A percentile compares a stretch with the other conserved stretches of the same genome.
These are phyloP conservation scores for Metalampra italica DNA, from an alignment of 2,888 invertebrate species.

Conservation along the genomic window DNA sequence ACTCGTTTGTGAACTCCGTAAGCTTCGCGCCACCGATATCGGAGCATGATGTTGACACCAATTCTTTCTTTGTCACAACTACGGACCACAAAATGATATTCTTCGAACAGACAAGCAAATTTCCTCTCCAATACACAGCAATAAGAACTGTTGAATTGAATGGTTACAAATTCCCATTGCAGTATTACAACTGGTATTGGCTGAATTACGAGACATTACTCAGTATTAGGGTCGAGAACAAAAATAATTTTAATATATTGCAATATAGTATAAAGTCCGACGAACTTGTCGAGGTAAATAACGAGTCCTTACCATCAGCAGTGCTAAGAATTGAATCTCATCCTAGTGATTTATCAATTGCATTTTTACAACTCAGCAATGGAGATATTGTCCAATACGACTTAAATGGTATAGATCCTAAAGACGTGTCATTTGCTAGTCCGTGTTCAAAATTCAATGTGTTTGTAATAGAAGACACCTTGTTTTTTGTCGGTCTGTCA, in stretches of 20 bases:
- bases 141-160: conserved; percentile 33
- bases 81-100: conserved; percentile 52
- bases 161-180: conserved; percentile 47
- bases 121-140: conserved; percentile 49
- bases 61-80: conserved; percentile 61
- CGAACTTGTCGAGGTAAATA: conserved; percentile 27
- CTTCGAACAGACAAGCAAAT: conserved; percentile 50
- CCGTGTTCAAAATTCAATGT: conserved; percentile 65
- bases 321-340: conserved; percentile 47
- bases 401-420: conserved; percentile 37
- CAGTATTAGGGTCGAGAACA: conserved; percentile 40
- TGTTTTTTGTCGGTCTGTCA: conserved; percentile 71
- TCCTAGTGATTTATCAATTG: conserved; percentile 33
- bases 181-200: conserved; percentile 79
- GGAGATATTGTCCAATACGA: conserved; percentile 55
- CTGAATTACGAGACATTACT: conserved; percentile 60
- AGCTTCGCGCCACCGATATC: conserved; percentile 70
- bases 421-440: conserved; percentile 55
- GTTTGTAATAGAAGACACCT: conserved; percentile 48
- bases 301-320: conserved; percentile 38
- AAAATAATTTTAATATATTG: conserved; percentile 37
- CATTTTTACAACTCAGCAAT: conserved; percentile 48
- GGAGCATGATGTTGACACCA: conserved; percentile 38
- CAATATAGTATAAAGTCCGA: conserved; percentile 41
- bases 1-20: conserved; percentile 78